A percentile compares a stretch with the other conserved stretches of the same genome.
Evolutionary conservation across 2,113 vertebrate genomes (phyloP).

Genomic region (Bubo blakistoni): DNA sequence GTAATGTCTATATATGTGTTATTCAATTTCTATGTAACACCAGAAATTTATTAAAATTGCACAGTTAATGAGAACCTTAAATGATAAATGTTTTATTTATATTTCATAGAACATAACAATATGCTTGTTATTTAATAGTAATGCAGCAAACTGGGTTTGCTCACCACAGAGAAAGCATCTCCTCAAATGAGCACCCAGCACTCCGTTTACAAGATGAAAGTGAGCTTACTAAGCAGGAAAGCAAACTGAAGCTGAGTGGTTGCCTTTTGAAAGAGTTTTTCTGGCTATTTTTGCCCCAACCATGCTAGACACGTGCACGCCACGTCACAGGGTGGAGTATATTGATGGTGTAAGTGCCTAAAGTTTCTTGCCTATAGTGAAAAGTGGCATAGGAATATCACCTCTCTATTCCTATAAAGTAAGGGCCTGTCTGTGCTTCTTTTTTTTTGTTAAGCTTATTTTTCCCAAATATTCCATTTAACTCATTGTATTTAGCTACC

Average conservation of each 20-base stretch:
- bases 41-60: not conserved
- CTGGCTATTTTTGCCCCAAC: not conserved
- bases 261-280: not conserved
- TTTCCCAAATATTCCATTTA: not conserved
- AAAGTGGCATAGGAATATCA: not conserved
- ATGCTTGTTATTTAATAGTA: not conserved
- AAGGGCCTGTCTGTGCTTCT: not conserved
- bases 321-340: not conserved
- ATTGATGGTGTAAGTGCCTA: not conserved
- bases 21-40: not conserved
- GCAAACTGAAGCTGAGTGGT: not conserved
- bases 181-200: not conserved
- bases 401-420: not conserved
- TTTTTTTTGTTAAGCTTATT: not conserved
- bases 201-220: not conserved
- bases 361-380: not conserved
- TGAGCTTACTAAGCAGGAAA: not conserved
- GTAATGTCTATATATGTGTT: not conserved
- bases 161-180: not conserved
- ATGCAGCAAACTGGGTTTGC: not conserved
- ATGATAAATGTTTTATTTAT: not conserved
- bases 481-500: not conserved
- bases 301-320: not conserved
- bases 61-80: not conserved
- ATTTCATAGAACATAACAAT: not conserved